Evolutionary conservation across 2,113 vertebrate species (phyloP).

Genomic region (Cygnus atratus): DNA sequence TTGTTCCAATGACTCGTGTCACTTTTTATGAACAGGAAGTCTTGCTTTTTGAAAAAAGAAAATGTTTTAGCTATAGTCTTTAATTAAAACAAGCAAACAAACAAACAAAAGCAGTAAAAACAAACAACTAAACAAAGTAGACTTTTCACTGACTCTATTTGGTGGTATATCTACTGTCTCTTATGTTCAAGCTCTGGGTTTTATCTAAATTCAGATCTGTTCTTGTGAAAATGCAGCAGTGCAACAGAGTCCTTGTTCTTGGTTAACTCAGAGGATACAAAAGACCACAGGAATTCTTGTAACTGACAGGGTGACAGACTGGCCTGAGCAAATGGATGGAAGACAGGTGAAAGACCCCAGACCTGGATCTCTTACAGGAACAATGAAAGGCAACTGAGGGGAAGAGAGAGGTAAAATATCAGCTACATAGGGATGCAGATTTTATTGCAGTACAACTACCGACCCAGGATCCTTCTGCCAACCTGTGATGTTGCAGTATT

Average conservation of each 20-base stretch:
- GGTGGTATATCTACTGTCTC: not conserved
- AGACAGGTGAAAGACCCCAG: not conserved
- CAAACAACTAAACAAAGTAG: not conserved
- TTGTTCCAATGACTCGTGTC: accelerated
- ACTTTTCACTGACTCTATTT: not conserved
- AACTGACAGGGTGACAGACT: not conserved
- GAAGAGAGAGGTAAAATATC: not conserved
- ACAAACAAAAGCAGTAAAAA: not conserved
- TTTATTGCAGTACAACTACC: not conserved
- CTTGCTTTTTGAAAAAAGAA: not conserved
- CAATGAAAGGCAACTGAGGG: not conserved
- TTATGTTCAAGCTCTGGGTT: not conserved
- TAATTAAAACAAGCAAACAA: not conserved
- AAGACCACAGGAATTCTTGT: not conserved
- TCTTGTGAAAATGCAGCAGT: not conserved
- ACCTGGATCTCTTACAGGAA: not conserved
- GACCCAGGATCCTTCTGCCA: constrained; percentile 17
- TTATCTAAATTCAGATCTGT: not conserved
- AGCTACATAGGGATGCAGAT: not conserved
- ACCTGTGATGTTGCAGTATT: not conserved
- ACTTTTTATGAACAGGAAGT: not conserved
- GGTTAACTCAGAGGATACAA: not conserved
- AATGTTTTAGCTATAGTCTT: not conserved
- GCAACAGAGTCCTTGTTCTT: not conserved
- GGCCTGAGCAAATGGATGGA: not conserved